A percentile compares a stretch with the other conserved stretches of the same genome.
These are phyloP conservation scores for Timandra comae DNA, from an alignment of 2,888 invertebrate species.

Conservation along the genomic window DNA sequence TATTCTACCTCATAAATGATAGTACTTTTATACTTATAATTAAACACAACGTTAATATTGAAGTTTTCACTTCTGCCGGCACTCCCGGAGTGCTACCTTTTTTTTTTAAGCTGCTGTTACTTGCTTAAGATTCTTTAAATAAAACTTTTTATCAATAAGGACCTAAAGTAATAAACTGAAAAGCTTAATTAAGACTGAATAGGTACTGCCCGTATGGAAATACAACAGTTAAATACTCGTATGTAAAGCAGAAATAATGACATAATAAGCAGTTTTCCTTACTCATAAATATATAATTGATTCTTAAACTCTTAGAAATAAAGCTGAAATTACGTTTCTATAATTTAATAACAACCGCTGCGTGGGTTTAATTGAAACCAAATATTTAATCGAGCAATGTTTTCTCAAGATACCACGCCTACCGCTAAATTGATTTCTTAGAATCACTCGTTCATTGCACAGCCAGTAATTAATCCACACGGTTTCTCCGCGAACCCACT, in stretches of 20 bases:
- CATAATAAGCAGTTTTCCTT: neutral
- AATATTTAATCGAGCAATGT: neutral
- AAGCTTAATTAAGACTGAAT: too few species aligned
- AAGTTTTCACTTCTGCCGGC: too few species aligned
- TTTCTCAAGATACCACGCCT: neutral
- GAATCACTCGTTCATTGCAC: conserved; percentile 19
- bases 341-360: neutral
- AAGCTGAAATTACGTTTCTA: neutral
- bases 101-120: too few species aligned
- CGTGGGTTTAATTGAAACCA: neutral
- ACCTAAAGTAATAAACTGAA: too few species aligned
- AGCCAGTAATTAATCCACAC: conserved; percentile 30
- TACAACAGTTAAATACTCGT: neutral
- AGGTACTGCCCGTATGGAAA: neutral
- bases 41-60: too few species aligned
- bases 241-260: neutral
- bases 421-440: conserved; percentile 19
- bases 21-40: too few species aligned
- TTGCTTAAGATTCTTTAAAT: too few species aligned
- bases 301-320: neutral
- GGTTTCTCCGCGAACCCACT: conserved; percentile 28
- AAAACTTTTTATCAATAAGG: too few species aligned
- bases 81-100: too few species aligned
- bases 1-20: too few species aligned
- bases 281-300: neutral